Base-by-base conservation (phyloP, 2,113 vertebrate genomes). In the Phycodurus eques region DNA sequence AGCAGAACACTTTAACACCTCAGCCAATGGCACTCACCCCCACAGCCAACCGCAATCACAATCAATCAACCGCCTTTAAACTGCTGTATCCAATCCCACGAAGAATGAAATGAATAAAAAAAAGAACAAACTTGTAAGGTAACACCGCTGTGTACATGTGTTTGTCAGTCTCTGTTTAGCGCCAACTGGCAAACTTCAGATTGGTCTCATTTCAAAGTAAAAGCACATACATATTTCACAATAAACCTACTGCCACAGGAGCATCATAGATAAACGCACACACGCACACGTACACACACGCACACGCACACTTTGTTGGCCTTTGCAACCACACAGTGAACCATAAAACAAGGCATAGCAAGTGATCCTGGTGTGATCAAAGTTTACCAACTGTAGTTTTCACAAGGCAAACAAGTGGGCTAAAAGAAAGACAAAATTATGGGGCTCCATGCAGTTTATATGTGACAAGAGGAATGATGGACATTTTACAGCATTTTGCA, bases 311-410 rank as follows among this genome's bases (percentile, higher is more conserved):
- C 51, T 5, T 33, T 51, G 46, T 77, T 71, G 74, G 60, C 47
- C n/a, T 67, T 43, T n/a, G 39, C 68, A 68, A 75, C 73, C 65
- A 53, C 77, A 75, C 75, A 77, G 71, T 61, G 71, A 85, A 83
- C 59, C 44, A 82, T 81, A 78, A 83, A 85, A 72, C 44, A 64
- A 84, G 57, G 78, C 63, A 75, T 67, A 2, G 46, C 51, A 73
- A 73, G 75, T 63, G 51, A 73, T 70, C 75, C 67, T 4, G 1
- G 49, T 9, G 59, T 5, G 60, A 82, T 77, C 79, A 83, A 80
- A 85, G 84, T 77, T 81, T 65, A 70, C 78, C 67, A 80, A 82
- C 73, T 71, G 74, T 74, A 77, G 64, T 67, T 68, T 76, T 56
- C 57, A 65, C 51, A 47, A 65, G 19, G 72, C 72, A 80, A 84